Conservation (phyloP, 2,888 invertebrate genomes). For the Nephrotoma flavescens region DNA sequence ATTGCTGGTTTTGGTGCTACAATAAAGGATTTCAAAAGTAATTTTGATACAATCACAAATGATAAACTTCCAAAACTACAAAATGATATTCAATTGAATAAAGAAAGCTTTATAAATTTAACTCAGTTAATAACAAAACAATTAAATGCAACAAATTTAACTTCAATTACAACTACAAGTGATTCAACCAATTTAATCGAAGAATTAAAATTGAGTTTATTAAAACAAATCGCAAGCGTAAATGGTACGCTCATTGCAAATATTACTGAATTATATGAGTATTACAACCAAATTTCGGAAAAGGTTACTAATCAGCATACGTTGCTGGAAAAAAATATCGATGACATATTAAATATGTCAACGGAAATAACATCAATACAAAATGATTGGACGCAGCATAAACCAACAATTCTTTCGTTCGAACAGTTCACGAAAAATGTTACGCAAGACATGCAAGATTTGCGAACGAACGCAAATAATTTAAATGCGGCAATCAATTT, state of each 20-base stretch:
- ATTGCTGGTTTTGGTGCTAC: slow-evolving; percentile 31
- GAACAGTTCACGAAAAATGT: slow-evolving; percentile 20
- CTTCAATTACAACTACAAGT: not conserved
- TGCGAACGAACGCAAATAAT: not conserved
- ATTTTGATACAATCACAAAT: slow-evolving; percentile 13
- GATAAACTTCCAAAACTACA: not conserved
- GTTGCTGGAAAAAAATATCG: slow-evolving; percentile 20
- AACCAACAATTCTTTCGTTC: slow-evolving; percentile 20
- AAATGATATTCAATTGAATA: slow-evolving; percentile 25
- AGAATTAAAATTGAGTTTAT: not conserved
- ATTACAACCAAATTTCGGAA: not conserved
- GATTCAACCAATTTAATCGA: not conserved
- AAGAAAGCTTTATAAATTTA: slow-evolving; percentile 19
- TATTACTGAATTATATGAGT: not conserved
- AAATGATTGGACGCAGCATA: slow-evolving; percentile 25
- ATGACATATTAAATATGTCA: slow-evolving; percentile 25
- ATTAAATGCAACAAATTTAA: slow-evolving; percentile 16
- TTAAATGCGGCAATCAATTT: not conserved
- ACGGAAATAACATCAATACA: slow-evolving; percentile 27
- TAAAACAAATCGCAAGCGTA: not conserved
- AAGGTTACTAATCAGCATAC: not conserved
- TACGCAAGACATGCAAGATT: slow-evolving; percentile 21
- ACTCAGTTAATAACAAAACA: slow-evolving; percentile 12
- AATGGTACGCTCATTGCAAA: not conserved
- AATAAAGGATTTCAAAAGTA: slow-evolving; percentile 16